Conservation (phyloP, 2,888 invertebrate species). For the Drosophila testacea region DNA sequence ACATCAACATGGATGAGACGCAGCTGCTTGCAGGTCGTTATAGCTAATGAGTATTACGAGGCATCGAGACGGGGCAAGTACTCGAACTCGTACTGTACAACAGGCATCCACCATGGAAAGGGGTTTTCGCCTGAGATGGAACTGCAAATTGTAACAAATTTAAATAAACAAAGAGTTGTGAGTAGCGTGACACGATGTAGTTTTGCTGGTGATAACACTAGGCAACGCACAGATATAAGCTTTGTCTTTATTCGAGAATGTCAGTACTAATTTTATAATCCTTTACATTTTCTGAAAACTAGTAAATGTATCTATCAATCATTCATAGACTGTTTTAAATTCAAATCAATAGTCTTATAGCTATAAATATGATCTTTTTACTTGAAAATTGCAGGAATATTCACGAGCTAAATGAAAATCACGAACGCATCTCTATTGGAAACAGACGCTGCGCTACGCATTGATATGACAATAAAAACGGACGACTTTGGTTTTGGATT, state of each 20-base stretch:
- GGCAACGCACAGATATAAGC: too few relatives aligned
- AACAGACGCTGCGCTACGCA: conserved; percentile 46
- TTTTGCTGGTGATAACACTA: background rate
- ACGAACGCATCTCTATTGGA: conserved; percentile 28
- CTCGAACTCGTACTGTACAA: conserved; percentile 11
- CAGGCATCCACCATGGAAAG: background rate
- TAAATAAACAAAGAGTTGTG: conserved; percentile 4
- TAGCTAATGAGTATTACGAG: conserved; percentile 77
- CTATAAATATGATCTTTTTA: too few relatives aligned
- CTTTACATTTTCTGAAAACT: too few relatives aligned
- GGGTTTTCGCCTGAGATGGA: conserved; percentile 25
- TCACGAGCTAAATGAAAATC: background rate
- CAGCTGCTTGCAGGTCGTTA: conserved; percentile 66
- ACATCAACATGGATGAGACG: conserved; percentile 27
- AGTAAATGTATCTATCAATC: too few relatives aligned
- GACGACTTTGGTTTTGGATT: conserved; percentile 77
- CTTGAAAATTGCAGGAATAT: background rate
- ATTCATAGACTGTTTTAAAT: too few relatives aligned
- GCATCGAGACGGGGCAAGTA: conserved; percentile 39
- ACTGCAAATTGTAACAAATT: conserved; percentile 12
- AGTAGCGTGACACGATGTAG: background rate
- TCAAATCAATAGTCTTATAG: too few relatives aligned
- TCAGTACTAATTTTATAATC: too few relatives aligned
- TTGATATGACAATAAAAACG: conserved; percentile 76
- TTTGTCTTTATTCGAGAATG: too few relatives aligned